phyloP scores from a whole-genome alignment of 2,797 vertebrate genomes.

The Telmatherina bonti region DNA sequence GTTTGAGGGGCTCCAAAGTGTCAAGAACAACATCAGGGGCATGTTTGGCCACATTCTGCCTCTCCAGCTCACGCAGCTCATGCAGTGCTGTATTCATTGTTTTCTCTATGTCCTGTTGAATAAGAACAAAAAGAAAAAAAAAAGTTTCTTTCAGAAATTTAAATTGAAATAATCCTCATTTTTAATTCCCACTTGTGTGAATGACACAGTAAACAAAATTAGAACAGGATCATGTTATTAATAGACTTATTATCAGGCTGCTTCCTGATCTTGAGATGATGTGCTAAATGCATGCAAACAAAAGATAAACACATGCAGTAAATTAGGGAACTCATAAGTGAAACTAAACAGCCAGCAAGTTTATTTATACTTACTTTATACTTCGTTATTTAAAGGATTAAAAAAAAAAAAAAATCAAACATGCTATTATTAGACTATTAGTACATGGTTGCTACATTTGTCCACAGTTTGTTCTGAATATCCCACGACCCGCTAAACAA shows the following conservation, averaged over 20 bases:
- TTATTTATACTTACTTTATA: background rate
- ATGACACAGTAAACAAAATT: background rate
- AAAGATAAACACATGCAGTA: background rate
- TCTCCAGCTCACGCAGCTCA: conserved; percentile 93
- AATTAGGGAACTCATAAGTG: background rate
- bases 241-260: background rate
- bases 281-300: background rate
- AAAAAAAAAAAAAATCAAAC: background rate
- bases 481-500: background rate
- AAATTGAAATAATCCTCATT: background rate
- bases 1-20: conserved; percentile 94
- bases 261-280: too few relatives aligned
- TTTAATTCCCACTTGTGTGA: background rate
- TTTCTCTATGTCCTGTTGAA: conserved; percentile 93
- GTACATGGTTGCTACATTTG: background rate
- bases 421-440: background rate
- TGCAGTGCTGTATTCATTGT: conserved; percentile 96
- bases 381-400: background rate
- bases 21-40: conserved; percentile 95
- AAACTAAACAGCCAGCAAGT: background rate
- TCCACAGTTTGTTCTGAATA: background rate
- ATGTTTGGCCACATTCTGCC: conserved; percentile 95
- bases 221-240: background rate
- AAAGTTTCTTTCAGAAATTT: background rate
- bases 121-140: conserved; percentile 22